Conservation (phyloP, 2,797 vertebrate species). For the Acanthurus tractus region DNA sequence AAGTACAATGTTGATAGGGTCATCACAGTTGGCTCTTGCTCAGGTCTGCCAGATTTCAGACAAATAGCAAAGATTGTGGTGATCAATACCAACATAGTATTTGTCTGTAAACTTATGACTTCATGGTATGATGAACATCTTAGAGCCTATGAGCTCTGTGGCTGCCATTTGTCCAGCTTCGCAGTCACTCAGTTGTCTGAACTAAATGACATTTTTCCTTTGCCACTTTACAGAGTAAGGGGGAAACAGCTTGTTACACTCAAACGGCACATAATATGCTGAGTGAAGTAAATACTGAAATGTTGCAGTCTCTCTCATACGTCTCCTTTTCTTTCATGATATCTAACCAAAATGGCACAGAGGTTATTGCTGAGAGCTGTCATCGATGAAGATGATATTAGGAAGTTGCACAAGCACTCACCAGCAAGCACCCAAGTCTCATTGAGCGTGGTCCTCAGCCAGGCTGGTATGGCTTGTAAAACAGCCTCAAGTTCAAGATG, state of each 20-base stretch:
- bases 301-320: too few species aligned
- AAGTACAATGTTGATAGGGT: constrained; percentile 24
- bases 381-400: constrained; percentile 13
- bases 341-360: neutral
- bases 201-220: constrained; percentile 53
- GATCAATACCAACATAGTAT: constrained; percentile 34
- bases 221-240: constrained; percentile 34
- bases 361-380: neutral
- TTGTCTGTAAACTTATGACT: constrained; percentile 50
- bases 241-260: constrained; percentile 23
- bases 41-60: constrained; percentile 56
- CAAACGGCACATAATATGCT: constrained; percentile 12
- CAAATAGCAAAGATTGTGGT: constrained; percentile 50
- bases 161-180: constrained; percentile 1
- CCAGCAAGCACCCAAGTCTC: constrained; percentile 3
- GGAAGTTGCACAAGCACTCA: constrained; percentile 4
- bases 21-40: constrained; percentile 36
- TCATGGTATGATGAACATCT: constrained; percentile 58
- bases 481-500: constrained; percentile 20
- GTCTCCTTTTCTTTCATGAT: too few species aligned
- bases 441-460: constrained; percentile 3
- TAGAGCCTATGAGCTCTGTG: constrained; percentile 39
- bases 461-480: constrained; percentile 12
- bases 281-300: neutral
- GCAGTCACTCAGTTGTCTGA: constrained; percentile 50